Evolutionary conservation across 2,113 vertebrate genomes (phyloP).

Genomic region (Agapornis roseicollis): DNA sequence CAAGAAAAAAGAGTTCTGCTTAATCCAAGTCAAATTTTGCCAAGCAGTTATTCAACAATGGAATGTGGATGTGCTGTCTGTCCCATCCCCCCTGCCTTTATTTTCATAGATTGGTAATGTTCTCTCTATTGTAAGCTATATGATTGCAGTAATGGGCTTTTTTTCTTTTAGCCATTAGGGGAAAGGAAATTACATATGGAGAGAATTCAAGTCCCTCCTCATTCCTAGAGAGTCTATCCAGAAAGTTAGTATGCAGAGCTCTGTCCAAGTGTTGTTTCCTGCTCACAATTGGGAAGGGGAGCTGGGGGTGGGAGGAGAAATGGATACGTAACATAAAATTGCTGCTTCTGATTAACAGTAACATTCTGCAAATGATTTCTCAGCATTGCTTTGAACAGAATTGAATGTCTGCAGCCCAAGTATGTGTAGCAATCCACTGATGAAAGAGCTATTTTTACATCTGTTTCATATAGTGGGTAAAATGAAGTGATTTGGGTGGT

Average conservation of each 20-base stretch:
- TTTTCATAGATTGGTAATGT: neutral
- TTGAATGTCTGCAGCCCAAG: slow-evolving; percentile 14
- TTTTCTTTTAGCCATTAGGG: slow-evolving; percentile 28
- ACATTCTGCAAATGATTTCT: slow-evolving; percentile 42
- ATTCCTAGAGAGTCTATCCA: slow-evolving; percentile 73
- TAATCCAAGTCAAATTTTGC: neutral
- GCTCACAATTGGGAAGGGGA: slow-evolving; percentile 20
- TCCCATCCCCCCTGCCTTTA: neutral
- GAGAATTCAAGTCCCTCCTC: slow-evolving; percentile 63
- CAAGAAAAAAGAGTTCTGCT: neutral
- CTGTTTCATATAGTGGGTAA: slow-evolving; percentile 65
- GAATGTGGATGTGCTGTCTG: neutral
- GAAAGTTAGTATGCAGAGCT: slow-evolving; percentile 57
- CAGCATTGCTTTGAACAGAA: slow-evolving; percentile 6
- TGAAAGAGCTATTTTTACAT: slow-evolving; percentile 68
- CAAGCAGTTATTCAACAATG: neutral
- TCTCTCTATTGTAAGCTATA: neutral
- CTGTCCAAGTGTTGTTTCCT: slow-evolving; percentile 58
- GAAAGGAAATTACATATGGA: slow-evolving; percentile 62
- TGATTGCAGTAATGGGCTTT: neutral
- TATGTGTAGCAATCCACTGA: neutral
- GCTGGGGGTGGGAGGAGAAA: neutral
- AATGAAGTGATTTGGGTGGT: slow-evolving; percentile 44
- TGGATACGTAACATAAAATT: neutral
- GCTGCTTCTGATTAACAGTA: slow-evolving; percentile 39